Evolutionary conservation across 2,888 invertebrate species (phyloP), one percentile per base, ranked within the genome.

Genomic region (Tetanocera ferruginea): DNA sequence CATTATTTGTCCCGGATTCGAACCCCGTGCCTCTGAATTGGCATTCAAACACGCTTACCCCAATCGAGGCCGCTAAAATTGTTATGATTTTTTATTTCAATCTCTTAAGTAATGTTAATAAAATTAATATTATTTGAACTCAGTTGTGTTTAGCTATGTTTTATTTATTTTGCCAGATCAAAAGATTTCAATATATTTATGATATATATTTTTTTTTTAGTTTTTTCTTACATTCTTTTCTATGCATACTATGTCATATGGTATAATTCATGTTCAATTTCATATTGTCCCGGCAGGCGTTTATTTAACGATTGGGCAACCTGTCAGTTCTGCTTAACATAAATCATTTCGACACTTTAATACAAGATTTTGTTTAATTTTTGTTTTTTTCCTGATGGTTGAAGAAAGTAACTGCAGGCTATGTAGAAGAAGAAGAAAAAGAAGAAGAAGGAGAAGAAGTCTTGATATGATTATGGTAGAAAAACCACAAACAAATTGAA

Each of bases 281-380:
- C 11, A 43, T 43, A 43, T 43, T 11, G 14, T 11, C 43, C 43
- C 43, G 43, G 43, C 43, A 43, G 43, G 43, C 70, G 49, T 70
- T 51, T 70, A 51, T 70, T 52, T 51, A 28, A 51, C 70, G 70
- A 52, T 70, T 70, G 28, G 70, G 70, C 49, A 37, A 70, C 43
- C 70, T 51, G 70, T 70, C 70, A 70, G 70, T 25, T 25, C 17
- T 70, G 51, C 28, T 70, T 49, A 51, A 31, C 43, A 70, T 70
- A 70, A 70, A 70, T 70, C 70, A 70, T 70, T 70, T 70, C 70
- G 70, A 70, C 70, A 70, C 70, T 70, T 70, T 70, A 70, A 70
- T 70, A 70, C 25, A 60, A 60, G 57, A 6, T 25, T 57, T 57
- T 25, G 5, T 5, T n/a, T 52, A n/a, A 14, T 8, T 5, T 8